Evolutionary conservation across 2,888 invertebrate genomes (phyloP), one percentile per base, ranked within the genome.

Genomic region (Dryococelus australis): DNA sequence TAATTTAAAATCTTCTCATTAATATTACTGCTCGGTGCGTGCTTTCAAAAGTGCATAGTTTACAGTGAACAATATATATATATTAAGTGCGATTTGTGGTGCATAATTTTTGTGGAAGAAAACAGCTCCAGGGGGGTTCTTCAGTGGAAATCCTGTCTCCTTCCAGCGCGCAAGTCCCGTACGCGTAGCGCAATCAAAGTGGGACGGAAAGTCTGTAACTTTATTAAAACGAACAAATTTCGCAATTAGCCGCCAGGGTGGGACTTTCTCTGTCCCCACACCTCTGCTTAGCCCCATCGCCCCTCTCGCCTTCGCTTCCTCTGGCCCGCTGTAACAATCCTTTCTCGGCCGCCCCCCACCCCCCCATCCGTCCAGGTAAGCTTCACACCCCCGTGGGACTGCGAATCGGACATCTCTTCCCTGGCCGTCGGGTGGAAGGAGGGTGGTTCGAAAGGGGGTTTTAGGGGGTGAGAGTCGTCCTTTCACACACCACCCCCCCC

Each of bases 201-300:
- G 47, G 47, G 47, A 47, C 47, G 47, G 47, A 47, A 65, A 65
- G 65, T 65, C 65, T 65, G 10, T 65, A 65, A 83, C 43, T 83
- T 83, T 83, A 83, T 83, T 83, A 83, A 83, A 83, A 83, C 83
- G 83, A 83, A 83, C 83, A 83, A 83, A 83, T 83, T 83, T 43
- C 43, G 43, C 65, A 65, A 65, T 65, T 65, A 65, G 65, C 65
- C 65, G 6, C 20, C 10, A 24, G 24, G 65, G 24, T 16, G 65
- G 65, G 65, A 65, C 65, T 65, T 65, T 65, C 65, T 65, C 65
- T 24, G n/a, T n/a, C n/a, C n/a, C n/a, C n/a, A n/a, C n/a, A n/a
- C n/a, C n/a, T n/a, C n/a, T n/a, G n/a, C n/a, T n/a, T n/a, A n/a
- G n/a, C n/a, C n/a, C n/a, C n/a, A 8, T 65, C 65, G 6, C 65